A percentile compares a stretch with the other conserved stretches of the same genome.
Conservation (phyloP, 2,888 invertebrate genomes). For the Rhabditophanes sp. region DNA sequence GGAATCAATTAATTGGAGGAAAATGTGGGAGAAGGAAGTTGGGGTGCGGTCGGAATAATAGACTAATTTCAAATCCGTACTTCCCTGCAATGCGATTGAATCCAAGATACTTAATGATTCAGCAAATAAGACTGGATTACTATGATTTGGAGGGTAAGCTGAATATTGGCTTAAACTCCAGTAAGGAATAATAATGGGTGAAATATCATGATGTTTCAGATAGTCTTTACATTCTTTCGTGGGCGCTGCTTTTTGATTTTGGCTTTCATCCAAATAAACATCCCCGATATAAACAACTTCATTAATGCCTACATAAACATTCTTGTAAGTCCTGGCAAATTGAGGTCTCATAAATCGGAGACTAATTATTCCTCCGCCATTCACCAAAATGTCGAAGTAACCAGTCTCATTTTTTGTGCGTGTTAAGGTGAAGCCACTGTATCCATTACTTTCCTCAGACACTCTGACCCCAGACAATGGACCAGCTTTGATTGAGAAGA, state of each 20-base stretch:
- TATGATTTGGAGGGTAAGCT: no score
- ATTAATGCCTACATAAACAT: conserved; percentile 91
- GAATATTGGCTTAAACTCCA: conserved; percentile 11
- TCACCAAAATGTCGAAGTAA: conserved; percentile 91
- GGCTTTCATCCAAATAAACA: conserved; percentile 23
- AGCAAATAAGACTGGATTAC: conserved; percentile 9
- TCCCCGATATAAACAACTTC: conserved; percentile 78
- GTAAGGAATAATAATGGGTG: conserved; percentile 13
- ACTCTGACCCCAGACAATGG: conserved; percentile 93
- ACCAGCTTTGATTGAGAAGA: conserved; percentile 70
- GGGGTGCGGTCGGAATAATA: conserved; percentile 92
- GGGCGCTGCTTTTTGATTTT: not conserved
- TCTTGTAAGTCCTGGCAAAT: conserved; percentile 59
- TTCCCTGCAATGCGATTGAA: conserved; percentile 75
- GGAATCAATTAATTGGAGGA: no score
- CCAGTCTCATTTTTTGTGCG: conserved; percentile 46
- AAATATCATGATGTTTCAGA: conserved; percentile 7
- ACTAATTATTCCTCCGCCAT: conserved; percentile 74
- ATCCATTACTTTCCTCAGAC: conserved; percentile 75
- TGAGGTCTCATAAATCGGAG: conserved; percentile 87
- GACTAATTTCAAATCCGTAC: conserved; percentile 44
- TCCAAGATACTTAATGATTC: conserved; percentile 11
- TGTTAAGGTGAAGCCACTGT: conserved; percentile 64
- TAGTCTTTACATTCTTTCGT: not conserved
- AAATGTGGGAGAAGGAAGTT: no score